Evolutionary conservation across 2,113 vertebrate genomes (phyloP).

Genomic region (Erythrocercus mccallii): DNA sequence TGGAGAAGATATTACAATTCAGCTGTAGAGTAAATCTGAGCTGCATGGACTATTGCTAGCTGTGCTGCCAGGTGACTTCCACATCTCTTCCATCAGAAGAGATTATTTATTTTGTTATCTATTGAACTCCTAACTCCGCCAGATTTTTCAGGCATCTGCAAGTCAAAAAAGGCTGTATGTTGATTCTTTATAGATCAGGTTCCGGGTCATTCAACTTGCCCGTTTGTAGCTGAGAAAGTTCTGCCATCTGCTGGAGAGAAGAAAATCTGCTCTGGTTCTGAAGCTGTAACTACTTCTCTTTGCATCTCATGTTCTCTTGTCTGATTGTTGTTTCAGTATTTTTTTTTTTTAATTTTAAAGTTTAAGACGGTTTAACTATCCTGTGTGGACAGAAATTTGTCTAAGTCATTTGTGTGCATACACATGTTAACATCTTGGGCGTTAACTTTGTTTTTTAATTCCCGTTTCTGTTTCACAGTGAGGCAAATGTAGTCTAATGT

Average conservation of each 20-base stretch:
- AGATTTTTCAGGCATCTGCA: background rate
- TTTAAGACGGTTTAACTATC: background rate
- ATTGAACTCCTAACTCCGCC: background rate
- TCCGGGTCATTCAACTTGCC: accelerated
- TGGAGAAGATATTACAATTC: background rate
- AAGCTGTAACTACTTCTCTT: background rate
- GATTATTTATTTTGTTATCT: background rate
- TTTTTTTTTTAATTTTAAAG: background rate
- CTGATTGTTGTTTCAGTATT: background rate
- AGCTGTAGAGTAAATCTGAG: background rate
- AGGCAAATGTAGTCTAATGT: background rate
- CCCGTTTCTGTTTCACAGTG: background rate
- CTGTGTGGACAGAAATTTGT: background rate
- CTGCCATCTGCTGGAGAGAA: constrained; percentile 52
- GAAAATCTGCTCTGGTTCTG: background rate
- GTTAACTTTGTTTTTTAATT: background rate
- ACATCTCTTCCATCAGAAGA: background rate
- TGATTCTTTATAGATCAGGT: background rate
- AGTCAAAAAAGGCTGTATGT: background rate
- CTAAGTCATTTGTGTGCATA: background rate
- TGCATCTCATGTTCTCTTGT: background rate
- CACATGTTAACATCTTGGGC: background rate
- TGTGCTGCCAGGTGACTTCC: background rate
- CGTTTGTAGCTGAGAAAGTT: constrained; percentile 5
- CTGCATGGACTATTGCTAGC: background rate